phyloP scores from a whole-genome alignment of 1,140 invertebrate genomes.

The Zeugodacus cucurbitae region DNA sequence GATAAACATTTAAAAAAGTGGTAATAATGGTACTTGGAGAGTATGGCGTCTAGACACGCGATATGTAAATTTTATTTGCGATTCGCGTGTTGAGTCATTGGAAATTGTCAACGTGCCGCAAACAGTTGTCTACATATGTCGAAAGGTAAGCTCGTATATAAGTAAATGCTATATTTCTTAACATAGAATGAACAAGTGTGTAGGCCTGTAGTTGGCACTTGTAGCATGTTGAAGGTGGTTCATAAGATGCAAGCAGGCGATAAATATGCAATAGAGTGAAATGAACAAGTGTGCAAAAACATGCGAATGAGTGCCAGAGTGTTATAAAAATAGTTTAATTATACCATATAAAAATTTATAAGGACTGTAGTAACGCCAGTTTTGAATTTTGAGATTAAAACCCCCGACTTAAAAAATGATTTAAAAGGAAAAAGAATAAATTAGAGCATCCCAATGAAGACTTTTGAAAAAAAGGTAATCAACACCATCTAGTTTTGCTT shows the following conservation, averaged over 20 bases:
- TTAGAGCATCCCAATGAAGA: too few species aligned
- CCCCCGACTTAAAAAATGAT: too few species aligned
- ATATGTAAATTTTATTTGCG: conserved; percentile 33
- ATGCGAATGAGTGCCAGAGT: not conserved
- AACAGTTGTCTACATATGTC: not conserved
- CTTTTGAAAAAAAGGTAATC: too few species aligned
- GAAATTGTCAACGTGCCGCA: not conserved
- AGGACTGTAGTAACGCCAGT: not conserved
- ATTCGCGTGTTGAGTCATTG: conserved; percentile 34
- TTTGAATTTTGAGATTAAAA: not conserved
- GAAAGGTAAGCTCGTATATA: not conserved
- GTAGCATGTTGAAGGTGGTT: not conserved
- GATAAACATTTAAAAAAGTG: conserved; percentile 5
- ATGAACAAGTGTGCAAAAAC: not conserved
- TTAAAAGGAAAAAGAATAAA: too few species aligned
- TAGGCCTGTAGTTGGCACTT: not conserved
- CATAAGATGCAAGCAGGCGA: not conserved
- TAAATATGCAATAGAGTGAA: not conserved
- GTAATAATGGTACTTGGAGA: conserved; percentile 13
- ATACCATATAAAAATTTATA: not conserved
- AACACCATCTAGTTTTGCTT: too few species aligned
- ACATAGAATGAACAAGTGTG: not conserved
- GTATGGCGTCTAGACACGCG: conserved; percentile 19
- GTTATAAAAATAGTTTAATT: not conserved
- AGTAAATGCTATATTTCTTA: not conserved